Base-by-base conservation (phyloP, 2,113 vertebrate genomes). In the Alethe castanea region DNA sequence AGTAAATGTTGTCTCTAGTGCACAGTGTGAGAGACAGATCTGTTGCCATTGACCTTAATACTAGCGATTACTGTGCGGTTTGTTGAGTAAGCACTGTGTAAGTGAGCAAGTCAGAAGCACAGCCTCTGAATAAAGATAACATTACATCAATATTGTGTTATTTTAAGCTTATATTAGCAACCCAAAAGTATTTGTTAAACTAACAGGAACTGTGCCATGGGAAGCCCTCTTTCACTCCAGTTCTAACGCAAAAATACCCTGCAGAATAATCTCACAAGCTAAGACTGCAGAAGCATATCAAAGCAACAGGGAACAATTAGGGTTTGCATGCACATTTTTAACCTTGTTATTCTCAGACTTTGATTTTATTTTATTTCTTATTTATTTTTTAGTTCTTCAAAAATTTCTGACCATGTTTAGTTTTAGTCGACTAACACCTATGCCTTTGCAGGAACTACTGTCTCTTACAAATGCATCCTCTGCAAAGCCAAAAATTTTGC, bases 51-150 rank as follows among this genome's bases (percentile, higher is more conserved):
- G 90, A 93, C 95, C 84, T 95, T 79, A 95, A 79, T 79, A 29
- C 61, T 35, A 44, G 57, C 1, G 1, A 92, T 89, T 84, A 74
- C 64, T 33, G n/a, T 36, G 67, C 0, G 1, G 77, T 65, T 81
- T 94, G 86, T 74, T 84, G 88, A 94, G 89, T 84, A 92, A 94
- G 91, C 84, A 81, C 64, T 42, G 64, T 48, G 53, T 67, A 62
- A 92, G 69, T 13, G 35, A 93, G 83, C 56, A 77, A 83, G 73
- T 67, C 80, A 53, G 48, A 78, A 78, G 52, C 60, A 44, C 40
- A 73, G 71, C 44, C 60, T 81, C 64, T 76, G 81, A 94, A 94
- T 86, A 92, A 96, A 71, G 72, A 60, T 47, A 92, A 89, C n/a
- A 57, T 73, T 74, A 61, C 53, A 81, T 87, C 85, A 90, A 82